A percentile compares a stretch with the other conserved stretches of the same genome.
Evolutionary conservation across 2,888 invertebrate genomes (phyloP).

Genomic region (Acrocyrtus sp.): DNA sequence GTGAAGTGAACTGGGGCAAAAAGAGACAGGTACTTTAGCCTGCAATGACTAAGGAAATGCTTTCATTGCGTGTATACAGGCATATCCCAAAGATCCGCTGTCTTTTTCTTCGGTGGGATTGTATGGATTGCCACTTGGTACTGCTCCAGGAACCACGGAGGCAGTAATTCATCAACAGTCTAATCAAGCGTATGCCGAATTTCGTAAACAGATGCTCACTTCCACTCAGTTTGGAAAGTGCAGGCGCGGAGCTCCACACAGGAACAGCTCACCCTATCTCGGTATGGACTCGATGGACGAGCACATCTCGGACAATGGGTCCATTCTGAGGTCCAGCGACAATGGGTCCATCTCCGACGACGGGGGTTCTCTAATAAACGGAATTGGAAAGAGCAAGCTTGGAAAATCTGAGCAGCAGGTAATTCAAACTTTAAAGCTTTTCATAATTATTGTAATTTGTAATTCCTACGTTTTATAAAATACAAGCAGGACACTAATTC

Average conservation of each 20-base stretch:
- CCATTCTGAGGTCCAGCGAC: constrained; percentile 54
- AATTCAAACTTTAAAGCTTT: constrained; percentile 1
- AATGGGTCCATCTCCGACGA: constrained; percentile 60
- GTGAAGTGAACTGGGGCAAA: constrained; percentile 22
- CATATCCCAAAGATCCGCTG: constrained; percentile 77
- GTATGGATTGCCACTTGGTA: constrained; percentile 64
- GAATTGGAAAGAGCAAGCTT: constrained; percentile 39
- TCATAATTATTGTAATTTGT: too few species aligned
- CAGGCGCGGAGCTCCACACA: constrained; percentile 49
- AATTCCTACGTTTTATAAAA: neutral
- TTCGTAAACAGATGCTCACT: constrained; percentile 75
- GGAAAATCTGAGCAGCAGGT: constrained; percentile 62
- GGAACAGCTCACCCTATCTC: constrained; percentile 32
- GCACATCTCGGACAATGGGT: constrained; percentile 12
- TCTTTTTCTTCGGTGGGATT: constrained; percentile 70
- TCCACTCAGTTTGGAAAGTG: constrained; percentile 74
- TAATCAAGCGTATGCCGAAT: constrained; percentile 77
- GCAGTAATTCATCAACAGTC: constrained; percentile 71
- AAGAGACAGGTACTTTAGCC: neutral
- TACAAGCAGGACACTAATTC: neutral
- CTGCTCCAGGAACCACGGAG: constrained; percentile 64
- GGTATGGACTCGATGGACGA: constrained; percentile 22
- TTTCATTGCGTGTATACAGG: too few species aligned
- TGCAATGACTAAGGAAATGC: too few species aligned
- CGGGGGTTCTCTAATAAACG: constrained; percentile 29